phyloP scores from a whole-genome alignment of 2,797 vertebrate species.

The Parambassis ranga region DNA sequence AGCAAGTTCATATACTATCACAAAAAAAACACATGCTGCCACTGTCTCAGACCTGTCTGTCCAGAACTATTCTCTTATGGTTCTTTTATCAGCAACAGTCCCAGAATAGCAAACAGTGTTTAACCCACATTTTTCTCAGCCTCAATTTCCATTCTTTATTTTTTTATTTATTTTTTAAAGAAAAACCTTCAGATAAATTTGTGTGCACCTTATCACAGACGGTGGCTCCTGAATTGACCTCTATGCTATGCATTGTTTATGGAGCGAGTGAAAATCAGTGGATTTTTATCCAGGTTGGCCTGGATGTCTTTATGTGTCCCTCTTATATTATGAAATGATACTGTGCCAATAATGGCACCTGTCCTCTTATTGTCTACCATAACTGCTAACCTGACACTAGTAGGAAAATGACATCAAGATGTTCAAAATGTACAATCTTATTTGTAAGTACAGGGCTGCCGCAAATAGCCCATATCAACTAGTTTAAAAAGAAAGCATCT shows the following conservation, averaged over 20 bases:
- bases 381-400: constrained; percentile 39
- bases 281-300: constrained; percentile 20
- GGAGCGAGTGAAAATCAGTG: no score
- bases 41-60: no score
- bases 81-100: constrained; percentile 5
- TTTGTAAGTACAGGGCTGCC: constrained; percentile 57
- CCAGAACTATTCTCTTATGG: no score
- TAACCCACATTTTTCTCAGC: background rate
- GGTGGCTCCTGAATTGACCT: background rate
- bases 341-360: constrained; percentile 35
- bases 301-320: constrained; percentile 7
- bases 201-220: background rate
- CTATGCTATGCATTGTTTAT: no score
- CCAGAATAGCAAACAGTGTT: background rate
- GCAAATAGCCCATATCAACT: constrained; percentile 47
- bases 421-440: constrained; percentile 14
- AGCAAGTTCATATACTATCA: no score
- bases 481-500: constrained; percentile 49
- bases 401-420: no score
- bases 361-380: constrained; percentile 31
- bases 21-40: no score
- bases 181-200: background rate
- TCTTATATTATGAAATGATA: constrained; percentile 8
- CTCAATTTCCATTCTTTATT: no score
- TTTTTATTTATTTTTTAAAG: no score